Evolutionary conservation across 2,797 vertebrate genomes (phyloP).

Genomic region (Cichlasoma orientale): DNA sequence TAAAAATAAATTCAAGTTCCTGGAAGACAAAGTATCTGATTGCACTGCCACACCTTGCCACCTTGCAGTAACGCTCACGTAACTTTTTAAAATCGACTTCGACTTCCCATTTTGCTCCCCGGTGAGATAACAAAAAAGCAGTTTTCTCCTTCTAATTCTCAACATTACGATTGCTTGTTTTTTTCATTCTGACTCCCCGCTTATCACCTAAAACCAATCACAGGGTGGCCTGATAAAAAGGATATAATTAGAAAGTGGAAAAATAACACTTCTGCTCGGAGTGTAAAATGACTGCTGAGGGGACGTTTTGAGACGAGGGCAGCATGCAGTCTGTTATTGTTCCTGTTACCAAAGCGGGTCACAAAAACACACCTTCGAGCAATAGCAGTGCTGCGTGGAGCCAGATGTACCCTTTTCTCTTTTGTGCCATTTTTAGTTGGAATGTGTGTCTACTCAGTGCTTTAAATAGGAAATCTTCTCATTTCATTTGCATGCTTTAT

Average conservation of each 20-base stretch:
- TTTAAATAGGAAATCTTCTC: neutral
- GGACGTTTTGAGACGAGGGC: slow-evolving; percentile 25
- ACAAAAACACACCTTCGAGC: slow-evolving; percentile 16
- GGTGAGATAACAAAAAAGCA: slow-evolving; percentile 63
- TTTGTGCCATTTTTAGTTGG: slow-evolving; percentile 1
- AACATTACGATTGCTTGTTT: slow-evolving; percentile 67
- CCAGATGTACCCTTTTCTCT: slow-evolving; percentile 8
- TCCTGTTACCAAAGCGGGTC: slow-evolving; percentile 17
- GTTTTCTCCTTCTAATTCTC: slow-evolving; percentile 63
- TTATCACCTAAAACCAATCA: slow-evolving; percentile 77
- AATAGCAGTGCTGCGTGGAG: neutral
- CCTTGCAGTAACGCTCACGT: slow-evolving; percentile 60
- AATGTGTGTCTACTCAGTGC: neutral
- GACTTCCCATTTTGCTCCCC: slow-evolving; percentile 49
- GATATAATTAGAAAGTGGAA: slow-evolving; percentile 72
- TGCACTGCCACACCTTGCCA: slow-evolving; percentile 46
- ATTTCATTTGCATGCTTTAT: neutral
- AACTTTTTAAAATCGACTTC: slow-evolving; percentile 59
- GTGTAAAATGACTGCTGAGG: slow-evolving; percentile 48
- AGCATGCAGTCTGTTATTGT: slow-evolving; percentile 16
- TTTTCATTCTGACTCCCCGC: slow-evolving; percentile 40
- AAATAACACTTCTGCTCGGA: slow-evolving; percentile 65
- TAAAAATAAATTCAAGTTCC: slow-evolving; percentile 47
- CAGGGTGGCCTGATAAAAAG: slow-evolving; percentile 68
- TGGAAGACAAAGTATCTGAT: slow-evolving; percentile 55